Percentiles rank a stretch among this genome's conserved stretches.
phyloP scores from a whole-genome alignment of 2,797 vertebrate species.

The Bradypus variegatus region DNA sequence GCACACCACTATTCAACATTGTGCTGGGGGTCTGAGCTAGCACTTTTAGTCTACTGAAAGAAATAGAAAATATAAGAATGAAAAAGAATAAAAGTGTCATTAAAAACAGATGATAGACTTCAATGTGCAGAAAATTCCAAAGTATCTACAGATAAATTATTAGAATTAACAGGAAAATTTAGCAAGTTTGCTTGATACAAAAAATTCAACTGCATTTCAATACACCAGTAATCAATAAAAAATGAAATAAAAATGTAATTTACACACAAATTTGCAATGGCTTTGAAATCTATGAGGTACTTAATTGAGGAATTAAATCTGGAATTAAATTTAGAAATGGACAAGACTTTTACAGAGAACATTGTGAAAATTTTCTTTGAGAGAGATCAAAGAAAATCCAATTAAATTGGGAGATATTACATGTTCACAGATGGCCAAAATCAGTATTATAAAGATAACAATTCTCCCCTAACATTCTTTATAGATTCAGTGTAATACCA shows the following conservation, averaged over 20 bases:
- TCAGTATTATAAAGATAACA: not conserved
- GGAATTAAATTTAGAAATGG: not conserved
- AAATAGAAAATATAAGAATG: not conserved
- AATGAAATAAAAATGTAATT: not conserved
- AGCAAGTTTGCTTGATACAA: not conserved
- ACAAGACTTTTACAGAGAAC: not conserved
- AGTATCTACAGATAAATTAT: not conserved
- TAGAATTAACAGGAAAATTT: not conserved
- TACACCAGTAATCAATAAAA: not conserved
- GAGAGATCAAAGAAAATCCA: not conserved
- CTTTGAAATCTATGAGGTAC: not conserved
- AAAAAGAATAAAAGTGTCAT: slow-evolving; percentile 10
- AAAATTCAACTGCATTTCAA: not conserved
- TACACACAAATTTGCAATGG: not conserved
- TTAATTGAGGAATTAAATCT: not conserved
- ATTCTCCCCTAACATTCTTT: not conserved
- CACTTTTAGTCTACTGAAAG: not conserved
- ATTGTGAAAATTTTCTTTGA: not conserved
- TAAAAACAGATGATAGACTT: not conserved
- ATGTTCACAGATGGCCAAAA: not conserved
- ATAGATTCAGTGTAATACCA: not conserved
- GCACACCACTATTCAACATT: not conserved
- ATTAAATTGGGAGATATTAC: not conserved
- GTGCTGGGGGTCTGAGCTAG: not conserved
- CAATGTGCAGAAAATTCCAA: not conserved